Percentiles rank a stretch among this genome's conserved stretches.
Conservation (phyloP, 2,113 vertebrate species). For the Silurus asotus region DNA sequence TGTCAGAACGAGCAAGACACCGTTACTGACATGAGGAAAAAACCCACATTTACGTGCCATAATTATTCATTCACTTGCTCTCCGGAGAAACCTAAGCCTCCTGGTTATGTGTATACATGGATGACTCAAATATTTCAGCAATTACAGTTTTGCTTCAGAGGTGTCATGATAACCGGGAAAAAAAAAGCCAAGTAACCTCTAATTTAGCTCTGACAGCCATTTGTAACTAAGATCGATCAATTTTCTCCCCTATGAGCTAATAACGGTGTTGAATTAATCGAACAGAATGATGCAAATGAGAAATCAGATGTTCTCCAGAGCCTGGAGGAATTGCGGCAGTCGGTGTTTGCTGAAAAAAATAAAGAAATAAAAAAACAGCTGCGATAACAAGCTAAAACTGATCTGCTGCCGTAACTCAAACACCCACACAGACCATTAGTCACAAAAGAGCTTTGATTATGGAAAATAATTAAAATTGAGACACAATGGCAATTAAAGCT, state of each 20-base stretch:
- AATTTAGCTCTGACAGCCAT: conserved; percentile 63
- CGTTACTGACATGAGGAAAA: conserved; percentile 33
- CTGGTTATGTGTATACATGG: conserved; percentile 64
- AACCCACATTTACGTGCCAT: conserved; percentile 50
- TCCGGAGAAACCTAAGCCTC: conserved; percentile 56
- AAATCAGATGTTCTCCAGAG: conserved; percentile 43
- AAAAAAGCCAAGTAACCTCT: conserved; percentile 71
- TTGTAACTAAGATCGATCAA: conserved; percentile 65
- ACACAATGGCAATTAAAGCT: neutral
- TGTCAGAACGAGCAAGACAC: conserved; percentile 56
- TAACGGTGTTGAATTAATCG: conserved; percentile 67
- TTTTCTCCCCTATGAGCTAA: conserved; percentile 61
- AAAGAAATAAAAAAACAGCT: neutral
- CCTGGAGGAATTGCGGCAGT: neutral
- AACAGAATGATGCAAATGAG: conserved; percentile 59
- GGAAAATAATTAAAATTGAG: neutral
- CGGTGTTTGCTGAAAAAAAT: too few species aligned
- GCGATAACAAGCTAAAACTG: neutral
- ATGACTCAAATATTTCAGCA: conserved; percentile 61
- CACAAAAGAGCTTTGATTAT: neutral
- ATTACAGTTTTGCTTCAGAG: conserved; percentile 63
- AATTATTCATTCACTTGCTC: conserved; percentile 70
- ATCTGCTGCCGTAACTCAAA: neutral
- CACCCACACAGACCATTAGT: neutral
- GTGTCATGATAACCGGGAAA: conserved; percentile 64